Evolutionary conservation across 2,113 vertebrate species (phyloP).

Genomic region (Cyanoramphus novaezelandiae): DNA sequence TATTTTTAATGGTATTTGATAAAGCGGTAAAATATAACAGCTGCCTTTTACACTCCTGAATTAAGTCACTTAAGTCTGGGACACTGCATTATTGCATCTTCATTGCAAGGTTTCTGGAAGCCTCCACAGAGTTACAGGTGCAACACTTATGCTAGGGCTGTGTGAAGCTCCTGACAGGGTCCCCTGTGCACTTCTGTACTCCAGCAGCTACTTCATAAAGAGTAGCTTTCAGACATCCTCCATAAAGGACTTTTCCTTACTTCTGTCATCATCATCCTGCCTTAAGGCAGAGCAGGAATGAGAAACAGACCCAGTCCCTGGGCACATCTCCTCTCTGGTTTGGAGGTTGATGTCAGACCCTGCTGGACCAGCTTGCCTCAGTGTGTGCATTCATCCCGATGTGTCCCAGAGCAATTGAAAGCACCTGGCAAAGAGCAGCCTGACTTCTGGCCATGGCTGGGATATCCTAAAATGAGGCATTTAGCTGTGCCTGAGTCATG

Average conservation of each 20-base stretch:
- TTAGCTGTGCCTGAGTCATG: background rate
- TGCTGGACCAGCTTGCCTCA: background rate
- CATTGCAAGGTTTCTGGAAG: background rate
- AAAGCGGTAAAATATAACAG: background rate
- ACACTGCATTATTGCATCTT: background rate
- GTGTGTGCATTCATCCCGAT: rapidly evolving
- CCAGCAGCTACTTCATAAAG: background rate
- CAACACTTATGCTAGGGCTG: rapidly evolving
- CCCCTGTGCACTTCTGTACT: background rate
- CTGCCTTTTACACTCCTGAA: background rate
- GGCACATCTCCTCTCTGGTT: background rate
- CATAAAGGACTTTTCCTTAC: background rate
- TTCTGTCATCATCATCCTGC: background rate
- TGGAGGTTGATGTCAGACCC: background rate
- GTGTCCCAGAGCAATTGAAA: background rate
- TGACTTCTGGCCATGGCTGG: background rate
- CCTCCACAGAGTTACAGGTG: background rate
- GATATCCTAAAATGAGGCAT: background rate
- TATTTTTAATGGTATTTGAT: background rate
- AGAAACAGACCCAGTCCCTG: background rate
- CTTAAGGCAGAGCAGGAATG: background rate
- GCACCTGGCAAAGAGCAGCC: background rate
- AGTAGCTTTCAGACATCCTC: background rate
- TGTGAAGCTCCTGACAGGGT: background rate
- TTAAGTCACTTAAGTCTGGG: background rate